Conservation (phyloP, 2,113 vertebrate species). For the Camarhynchus parvulus region DNA sequence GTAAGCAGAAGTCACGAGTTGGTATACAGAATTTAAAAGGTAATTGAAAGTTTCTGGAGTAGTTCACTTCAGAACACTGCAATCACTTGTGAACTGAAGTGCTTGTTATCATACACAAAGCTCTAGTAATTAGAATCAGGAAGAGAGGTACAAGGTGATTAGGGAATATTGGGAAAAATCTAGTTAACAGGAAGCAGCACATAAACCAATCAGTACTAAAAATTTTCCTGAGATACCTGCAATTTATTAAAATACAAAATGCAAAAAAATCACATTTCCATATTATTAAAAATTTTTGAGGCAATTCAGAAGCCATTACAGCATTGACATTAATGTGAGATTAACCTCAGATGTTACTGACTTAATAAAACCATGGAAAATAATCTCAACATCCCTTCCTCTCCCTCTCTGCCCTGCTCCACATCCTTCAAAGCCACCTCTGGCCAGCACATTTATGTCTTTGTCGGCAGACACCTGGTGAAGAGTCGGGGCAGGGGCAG, state of each 20-base stretch:
- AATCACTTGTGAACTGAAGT: constrained; percentile 67
- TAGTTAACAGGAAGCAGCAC: constrained; percentile 34
- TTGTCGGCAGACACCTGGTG: fast-evolving
- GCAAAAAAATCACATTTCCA: constrained; percentile 24
- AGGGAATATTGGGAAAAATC: constrained; percentile 36
- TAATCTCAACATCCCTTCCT: background rate
- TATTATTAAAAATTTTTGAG: constrained; percentile 27
- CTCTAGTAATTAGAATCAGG: constrained; percentile 49
- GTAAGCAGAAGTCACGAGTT: constrained; percentile 12
- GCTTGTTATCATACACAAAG: constrained; percentile 33
- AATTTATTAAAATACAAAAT: constrained; percentile 28
- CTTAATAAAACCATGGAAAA: background rate
- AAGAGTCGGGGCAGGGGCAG: fast-evolving
- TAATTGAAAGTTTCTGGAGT: constrained; percentile 58
- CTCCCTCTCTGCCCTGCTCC: background rate
- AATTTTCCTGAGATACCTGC: background rate
- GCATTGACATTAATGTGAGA: background rate
- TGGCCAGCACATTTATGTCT: background rate
- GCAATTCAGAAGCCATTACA: background rate
- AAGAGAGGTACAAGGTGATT: constrained; percentile 24
- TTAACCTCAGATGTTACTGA: background rate
- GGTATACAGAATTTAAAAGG: background rate
- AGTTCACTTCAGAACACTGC: constrained; percentile 40
- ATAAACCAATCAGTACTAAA: constrained; percentile 6
- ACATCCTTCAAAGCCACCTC: background rate